Percentiles rank a stretch among this genome's conserved stretches.
These are phyloP conservation scores for Hyles euphorbiae DNA, from an alignment of 1,140 invertebrate genomes.

Conservation along the genomic window DNA sequence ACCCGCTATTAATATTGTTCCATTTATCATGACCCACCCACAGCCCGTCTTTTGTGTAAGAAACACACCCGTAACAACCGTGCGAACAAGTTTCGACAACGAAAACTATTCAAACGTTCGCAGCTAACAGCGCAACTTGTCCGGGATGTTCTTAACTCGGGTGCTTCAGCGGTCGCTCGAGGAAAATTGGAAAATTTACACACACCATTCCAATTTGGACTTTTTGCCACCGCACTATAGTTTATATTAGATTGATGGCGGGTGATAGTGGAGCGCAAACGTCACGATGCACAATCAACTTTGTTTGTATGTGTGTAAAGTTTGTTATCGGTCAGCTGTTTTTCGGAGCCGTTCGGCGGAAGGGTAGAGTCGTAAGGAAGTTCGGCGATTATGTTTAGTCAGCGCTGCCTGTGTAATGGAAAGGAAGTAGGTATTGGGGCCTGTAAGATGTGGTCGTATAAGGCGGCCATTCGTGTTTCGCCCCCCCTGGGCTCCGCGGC, in stretches of 20 bases:
- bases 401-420: slow-evolving; percentile 70
- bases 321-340: slow-evolving; percentile 22
- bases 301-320: slow-evolving; percentile 17
- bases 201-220: slow-evolving; percentile 27
- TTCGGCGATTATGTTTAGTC: slow-evolving; percentile 74
- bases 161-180: slow-evolving; percentile 61
- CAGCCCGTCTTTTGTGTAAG: slow-evolving; percentile 66
- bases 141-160: slow-evolving; percentile 68
- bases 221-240: slow-evolving; percentile 19
- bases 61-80: slow-evolving; percentile 59
- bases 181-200: slow-evolving; percentile 66
- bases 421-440: slow-evolving; percentile 74
- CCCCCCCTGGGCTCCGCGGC: slow-evolving; percentile 14
- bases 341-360: slow-evolving; percentile 54
- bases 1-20: slow-evolving; percentile 61
- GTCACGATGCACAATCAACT: slow-evolving; percentile 14
- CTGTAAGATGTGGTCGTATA: slow-evolving; percentile 73
- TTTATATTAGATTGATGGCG: slow-evolving; percentile 21
- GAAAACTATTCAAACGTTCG: slow-evolving; percentile 64
- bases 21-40: slow-evolving; percentile 63
- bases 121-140: slow-evolving; percentile 67
- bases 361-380: slow-evolving; percentile 74
- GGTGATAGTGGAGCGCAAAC: slow-evolving; percentile 27
- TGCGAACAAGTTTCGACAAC: slow-evolving; percentile 65
- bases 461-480: slow-evolving; percentile 59